A percentile compares a stretch with the other conserved stretches of the same genome.
Evolutionary conservation across 2,113 vertebrate species (phyloP).

Genomic region (Cyprinodon brontotheroides): DNA sequence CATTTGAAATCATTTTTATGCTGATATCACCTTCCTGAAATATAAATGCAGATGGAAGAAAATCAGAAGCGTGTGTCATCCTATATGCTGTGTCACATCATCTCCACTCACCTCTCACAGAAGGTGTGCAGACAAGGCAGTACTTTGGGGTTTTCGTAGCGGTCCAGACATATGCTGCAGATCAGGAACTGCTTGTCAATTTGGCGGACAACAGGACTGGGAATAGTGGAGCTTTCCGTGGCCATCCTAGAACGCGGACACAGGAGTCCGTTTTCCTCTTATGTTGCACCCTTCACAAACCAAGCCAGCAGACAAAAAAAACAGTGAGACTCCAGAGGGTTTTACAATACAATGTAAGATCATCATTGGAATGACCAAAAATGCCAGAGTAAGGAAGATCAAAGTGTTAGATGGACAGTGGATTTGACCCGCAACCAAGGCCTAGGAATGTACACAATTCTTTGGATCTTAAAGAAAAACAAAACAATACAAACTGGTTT

Average conservation of each 20-base stretch:
- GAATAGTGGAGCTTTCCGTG: conserved; percentile 93
- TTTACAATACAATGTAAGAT: conserved; percentile 19
- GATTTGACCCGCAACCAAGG: neutral
- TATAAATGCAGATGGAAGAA: neutral
- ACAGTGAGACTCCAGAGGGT: neutral
- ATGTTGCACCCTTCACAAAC: conserved; percentile 82
- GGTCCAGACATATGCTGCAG: conserved; percentile 99
- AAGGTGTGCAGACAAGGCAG: conserved; percentile 95
- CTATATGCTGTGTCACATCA: neutral
- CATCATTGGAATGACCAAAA: neutral
- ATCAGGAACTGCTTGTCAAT: conserved; percentile 99
- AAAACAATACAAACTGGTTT: no score
- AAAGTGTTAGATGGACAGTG: neutral
- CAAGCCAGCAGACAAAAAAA: neutral
- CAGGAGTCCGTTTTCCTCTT: conserved; percentile 82
- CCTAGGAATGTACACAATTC: no score
- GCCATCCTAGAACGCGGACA: conserved; percentile 97
- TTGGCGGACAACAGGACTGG: conserved; percentile 96
- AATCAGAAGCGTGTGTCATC: neutral
- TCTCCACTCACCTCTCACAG: conserved; percentile 72
- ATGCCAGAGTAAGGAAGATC: conserved; percentile 27
- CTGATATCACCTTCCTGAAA: neutral
- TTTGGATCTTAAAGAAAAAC: no score
- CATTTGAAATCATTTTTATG: neutral
- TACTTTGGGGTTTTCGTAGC: conserved; percentile 97